phyloP scores from a whole-genome alignment of 2,797 vertebrate genomes.

The Rhinella marina region DNA sequence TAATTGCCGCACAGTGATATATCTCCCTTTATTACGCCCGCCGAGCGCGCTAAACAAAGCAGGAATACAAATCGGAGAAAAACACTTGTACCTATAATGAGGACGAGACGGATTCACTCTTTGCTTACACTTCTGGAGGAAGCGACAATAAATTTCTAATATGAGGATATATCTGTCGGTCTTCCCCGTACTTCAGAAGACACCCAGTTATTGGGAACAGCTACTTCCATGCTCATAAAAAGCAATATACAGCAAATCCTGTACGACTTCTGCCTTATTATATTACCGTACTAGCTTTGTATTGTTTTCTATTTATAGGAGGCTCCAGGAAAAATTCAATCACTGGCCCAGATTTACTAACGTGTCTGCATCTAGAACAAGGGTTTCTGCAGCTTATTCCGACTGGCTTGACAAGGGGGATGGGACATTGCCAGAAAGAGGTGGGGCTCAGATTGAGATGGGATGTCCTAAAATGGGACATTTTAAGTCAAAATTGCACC shows the following conservation, averaged over 20 bases:
- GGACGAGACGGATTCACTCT: slow-evolving; percentile 4
- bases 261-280: neutral
- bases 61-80: slow-evolving; percentile 33
- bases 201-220: neutral
- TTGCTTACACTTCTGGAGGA: slow-evolving; percentile 20
- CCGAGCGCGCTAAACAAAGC: slow-evolving; percentile 23
- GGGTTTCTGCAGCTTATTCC: too few species aligned
- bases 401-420: too few species aligned
- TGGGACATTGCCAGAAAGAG: too few species aligned
- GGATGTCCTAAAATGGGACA: too few species aligned
- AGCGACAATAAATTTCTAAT: neutral
- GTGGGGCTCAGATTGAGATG: too few species aligned
- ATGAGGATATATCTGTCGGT: slow-evolving; percentile 18
- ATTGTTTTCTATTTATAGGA: neutral
- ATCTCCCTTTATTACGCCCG: slow-evolving; percentile 43
- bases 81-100: slow-evolving; percentile 18
- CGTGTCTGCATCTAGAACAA: too few species aligned
- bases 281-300: neutral
- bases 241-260: neutral
- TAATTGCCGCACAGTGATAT: slow-evolving; percentile 38
- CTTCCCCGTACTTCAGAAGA: neutral
- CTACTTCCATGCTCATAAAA: neutral
- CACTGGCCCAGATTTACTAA: neutral
- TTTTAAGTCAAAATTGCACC: too few species aligned
- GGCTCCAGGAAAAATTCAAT: neutral